Conservation (phyloP, 2,888 invertebrate genomes). For the Cactoblastis cactorum region DNA sequence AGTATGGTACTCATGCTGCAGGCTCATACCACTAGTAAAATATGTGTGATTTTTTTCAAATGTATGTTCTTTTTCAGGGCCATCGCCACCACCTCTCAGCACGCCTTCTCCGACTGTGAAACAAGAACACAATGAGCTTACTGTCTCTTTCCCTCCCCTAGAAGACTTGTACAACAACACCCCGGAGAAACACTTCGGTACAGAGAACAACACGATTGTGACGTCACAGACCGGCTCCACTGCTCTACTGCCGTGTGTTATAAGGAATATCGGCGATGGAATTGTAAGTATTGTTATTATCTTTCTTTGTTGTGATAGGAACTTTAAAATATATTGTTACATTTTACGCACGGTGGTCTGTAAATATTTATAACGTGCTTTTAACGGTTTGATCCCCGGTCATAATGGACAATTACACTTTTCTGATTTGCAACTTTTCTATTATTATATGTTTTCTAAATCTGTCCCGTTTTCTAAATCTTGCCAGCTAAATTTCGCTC, state of each 20-base stretch:
- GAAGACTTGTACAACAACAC: constrained; percentile 67
- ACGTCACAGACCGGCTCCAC: constrained; percentile 92
- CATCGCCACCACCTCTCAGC: constrained; percentile 41
- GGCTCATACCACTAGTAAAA: too few species aligned
- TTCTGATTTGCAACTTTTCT: too few species aligned
- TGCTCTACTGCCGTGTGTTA: constrained; percentile 89
- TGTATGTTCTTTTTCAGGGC: constrained; percentile 34
- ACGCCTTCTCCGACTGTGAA: constrained; percentile 46
- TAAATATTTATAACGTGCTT: too few species aligned
- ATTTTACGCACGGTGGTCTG: too few species aligned
- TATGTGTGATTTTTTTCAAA: background rate
- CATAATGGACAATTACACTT: too few species aligned
- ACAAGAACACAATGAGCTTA: constrained; percentile 63
- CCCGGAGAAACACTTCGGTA: constrained; percentile 88
- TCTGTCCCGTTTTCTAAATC: too few species aligned
- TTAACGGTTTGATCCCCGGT: too few species aligned
- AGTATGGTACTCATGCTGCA: too few species aligned
- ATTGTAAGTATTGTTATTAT: constrained; percentile 82
- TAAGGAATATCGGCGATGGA: constrained; percentile 92
- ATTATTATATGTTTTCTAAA: too few species aligned
- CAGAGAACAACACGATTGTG: constrained; percentile 89
- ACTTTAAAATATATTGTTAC: too few species aligned
- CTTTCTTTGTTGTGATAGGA: too few species aligned
- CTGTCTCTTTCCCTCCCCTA: constrained; percentile 65
- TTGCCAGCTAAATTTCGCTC: too few species aligned